Base-by-base conservation (phyloP, 1,140 invertebrate species). In the Apocrypta bakeri region DNA sequence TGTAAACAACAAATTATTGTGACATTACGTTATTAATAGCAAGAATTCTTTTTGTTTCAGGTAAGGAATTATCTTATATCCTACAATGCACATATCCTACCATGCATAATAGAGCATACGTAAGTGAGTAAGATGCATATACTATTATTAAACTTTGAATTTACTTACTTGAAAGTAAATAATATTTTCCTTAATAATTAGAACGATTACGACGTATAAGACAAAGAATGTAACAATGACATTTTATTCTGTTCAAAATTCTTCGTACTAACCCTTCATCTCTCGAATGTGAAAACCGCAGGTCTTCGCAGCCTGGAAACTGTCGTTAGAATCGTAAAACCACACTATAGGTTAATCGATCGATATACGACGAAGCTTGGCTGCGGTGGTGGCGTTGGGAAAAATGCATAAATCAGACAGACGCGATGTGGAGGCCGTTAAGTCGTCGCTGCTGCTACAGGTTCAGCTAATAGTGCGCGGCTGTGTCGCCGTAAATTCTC, bases 391-490 rank as follows among this genome's bases (percentile, higher is more conserved):
- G 33, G 24, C 24, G 76, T 37, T 9, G 9, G 24, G 63, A 78
- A 78, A 78, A 68, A 42, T 68, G 11, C 76, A 78, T 78, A 78
- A 78, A 78, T 78, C 76, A 78, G 76, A 29, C 66, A 37, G 56
- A 7, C 27, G 61, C 61, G 75, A 77, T 77, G 61, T 29, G 12
- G 61, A 40, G 75, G 61, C 75, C 61, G 75, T 77, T 77, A 77
- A 77, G 75, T 77, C 33, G 33, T 37, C 31, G 61, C 75, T 24
- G 71, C 48, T 11, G 61, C 75, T 24, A 37, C 25, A 25, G 27
- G 73, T 56, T 61, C 73, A 31, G 48, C 75, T 78, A 78, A 78
- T 78, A 42, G 64, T 64, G 31, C 74, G 17, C 27, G 29, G 14
- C 72, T 21, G 42, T 29, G 74, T 64, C 61, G 64, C 76, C 76